These are phyloP conservation scores for Isoperla grammatica DNA, from an alignment of 2,888 invertebrate species.

Conservation along the genomic window DNA sequence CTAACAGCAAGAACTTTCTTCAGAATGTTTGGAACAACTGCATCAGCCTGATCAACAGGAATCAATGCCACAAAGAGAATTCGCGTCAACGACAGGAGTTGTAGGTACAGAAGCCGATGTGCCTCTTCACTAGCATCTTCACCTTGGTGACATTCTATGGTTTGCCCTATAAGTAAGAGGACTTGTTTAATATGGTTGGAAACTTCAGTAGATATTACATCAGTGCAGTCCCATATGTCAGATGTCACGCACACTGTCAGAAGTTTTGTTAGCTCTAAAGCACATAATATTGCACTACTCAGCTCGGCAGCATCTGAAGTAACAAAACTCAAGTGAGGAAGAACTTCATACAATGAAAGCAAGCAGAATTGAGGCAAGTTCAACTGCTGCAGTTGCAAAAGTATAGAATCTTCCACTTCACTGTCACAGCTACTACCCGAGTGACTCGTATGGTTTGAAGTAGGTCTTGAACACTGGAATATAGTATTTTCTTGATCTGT, in stretches of 20 bases:
- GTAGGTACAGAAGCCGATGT: slow-evolving; percentile 45
- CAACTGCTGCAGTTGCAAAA: slow-evolving; percentile 44
- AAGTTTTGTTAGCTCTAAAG: slow-evolving; percentile 10
- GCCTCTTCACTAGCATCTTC: not conserved
- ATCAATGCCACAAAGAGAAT: slow-evolving; percentile 43
- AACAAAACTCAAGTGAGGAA: slow-evolving; percentile 37
- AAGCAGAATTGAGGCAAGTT: slow-evolving; percentile 46
- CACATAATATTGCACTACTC: slow-evolving; percentile 5
- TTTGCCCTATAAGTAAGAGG: slow-evolving; percentile 54
- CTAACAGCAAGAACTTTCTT: slow-evolving; percentile 43
- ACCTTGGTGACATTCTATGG: slow-evolving; percentile 39
- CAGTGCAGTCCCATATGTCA: slow-evolving; percentile 50
- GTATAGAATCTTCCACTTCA: slow-evolving; percentile 38
- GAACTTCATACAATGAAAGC: slow-evolving; percentile 41
- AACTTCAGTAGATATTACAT: slow-evolving; percentile 47
- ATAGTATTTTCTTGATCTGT: not conserved
- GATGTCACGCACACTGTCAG: slow-evolving; percentile 51
- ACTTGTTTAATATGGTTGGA: slow-evolving; percentile 51
- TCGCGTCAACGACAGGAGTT: slow-evolving; percentile 43
- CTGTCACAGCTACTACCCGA: not conserved
- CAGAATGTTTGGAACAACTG: slow-evolving; percentile 45
- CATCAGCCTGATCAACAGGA: slow-evolving; percentile 43
- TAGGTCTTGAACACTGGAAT: not conserved
- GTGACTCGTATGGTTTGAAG: not conserved
- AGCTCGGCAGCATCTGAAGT: slow-evolving; percentile 8